These are phyloP conservation scores for Vulpes vulpes DNA, from an alignment of 2,113 vertebrate species.

Conservation along the genomic window DNA sequence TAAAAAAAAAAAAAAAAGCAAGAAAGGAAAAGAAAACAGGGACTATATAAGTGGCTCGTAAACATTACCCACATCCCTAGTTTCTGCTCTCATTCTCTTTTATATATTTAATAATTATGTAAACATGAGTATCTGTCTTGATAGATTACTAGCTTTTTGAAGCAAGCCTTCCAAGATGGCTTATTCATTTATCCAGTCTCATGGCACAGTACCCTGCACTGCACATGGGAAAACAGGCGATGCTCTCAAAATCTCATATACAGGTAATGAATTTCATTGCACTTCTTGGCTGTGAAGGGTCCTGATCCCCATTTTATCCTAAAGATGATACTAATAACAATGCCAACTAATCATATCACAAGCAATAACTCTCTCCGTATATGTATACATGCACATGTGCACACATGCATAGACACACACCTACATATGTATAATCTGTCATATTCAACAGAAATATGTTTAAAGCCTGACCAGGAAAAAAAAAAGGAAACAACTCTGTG, in stretches of 20 bases:
- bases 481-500: not conserved
- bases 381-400: rapidly evolving
- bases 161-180: not conserved
- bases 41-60: not conserved
- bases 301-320: not conserved
- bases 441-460: slow-evolving; percentile 33
- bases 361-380: not conserved
- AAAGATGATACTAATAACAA: not conserved
- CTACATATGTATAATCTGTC: not conserved
- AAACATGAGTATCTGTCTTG: not conserved
- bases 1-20: not conserved
- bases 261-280: not conserved
- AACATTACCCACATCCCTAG: not conserved
- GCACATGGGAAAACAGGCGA: not conserved
- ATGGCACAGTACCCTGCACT: rapidly evolving
- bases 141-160: not conserved
- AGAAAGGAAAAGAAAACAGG: not conserved
- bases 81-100: not conserved
- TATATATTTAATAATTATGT: not conserved
- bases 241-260: not conserved
- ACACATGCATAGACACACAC: rapidly evolving
- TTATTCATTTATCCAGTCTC: not conserved
- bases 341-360: not conserved
- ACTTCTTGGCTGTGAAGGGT: not conserved
- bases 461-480: not conserved